Conservation (phyloP, 2,797 vertebrate genomes). For the Labroides dimidiatus region DNA sequence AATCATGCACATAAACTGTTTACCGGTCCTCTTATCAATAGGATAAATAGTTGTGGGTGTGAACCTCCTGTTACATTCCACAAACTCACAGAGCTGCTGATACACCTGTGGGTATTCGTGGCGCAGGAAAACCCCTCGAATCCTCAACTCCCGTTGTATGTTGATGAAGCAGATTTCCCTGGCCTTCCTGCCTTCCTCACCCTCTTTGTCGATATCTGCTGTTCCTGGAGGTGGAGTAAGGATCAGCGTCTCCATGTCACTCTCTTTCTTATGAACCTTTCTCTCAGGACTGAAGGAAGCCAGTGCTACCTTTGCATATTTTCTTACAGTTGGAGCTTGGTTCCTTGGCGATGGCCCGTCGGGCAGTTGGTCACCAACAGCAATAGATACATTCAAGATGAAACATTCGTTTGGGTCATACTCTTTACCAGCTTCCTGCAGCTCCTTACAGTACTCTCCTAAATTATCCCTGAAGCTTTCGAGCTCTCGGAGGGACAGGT, state of each 20-base stretch:
- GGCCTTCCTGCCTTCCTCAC: constrained; percentile 94
- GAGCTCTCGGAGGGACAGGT: constrained; percentile 94
- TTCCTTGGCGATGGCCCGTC: constrained; percentile 90
- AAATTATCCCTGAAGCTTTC: constrained; percentile 94
- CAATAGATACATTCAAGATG: constrained; percentile 97
- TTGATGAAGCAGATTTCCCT: constrained; percentile 98
- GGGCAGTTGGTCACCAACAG: constrained; percentile 91
- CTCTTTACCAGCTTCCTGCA: constrained; percentile 92
- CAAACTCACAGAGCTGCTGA: constrained; percentile 97
- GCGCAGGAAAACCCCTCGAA: constrained; percentile 95
- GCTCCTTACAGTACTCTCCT: constrained; percentile 93
- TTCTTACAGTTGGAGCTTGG: constrained; percentile 93
- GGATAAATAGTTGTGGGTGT: constrained; percentile 99
- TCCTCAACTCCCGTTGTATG: constrained; percentile 96
- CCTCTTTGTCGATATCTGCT: constrained; percentile 93
- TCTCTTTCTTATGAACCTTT: constrained; percentile 89
- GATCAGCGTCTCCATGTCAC: constrained; percentile 97
- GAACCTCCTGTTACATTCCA: constrained; percentile 95
- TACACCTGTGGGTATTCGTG: constrained; percentile 95
- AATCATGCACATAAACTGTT: constrained; percentile 99
- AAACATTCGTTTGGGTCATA: constrained; percentile 99
- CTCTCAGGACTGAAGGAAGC: constrained; percentile 93
- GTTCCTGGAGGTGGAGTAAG: constrained; percentile 96
- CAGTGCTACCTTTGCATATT: constrained; percentile 97
- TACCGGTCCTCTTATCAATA: constrained; percentile 96